A percentile compares a stretch with the other conserved stretches of the same genome.
Evolutionary conservation across 2,888 invertebrate genomes (phyloP).

Genomic region (Liposcelis brunnea): DNA sequence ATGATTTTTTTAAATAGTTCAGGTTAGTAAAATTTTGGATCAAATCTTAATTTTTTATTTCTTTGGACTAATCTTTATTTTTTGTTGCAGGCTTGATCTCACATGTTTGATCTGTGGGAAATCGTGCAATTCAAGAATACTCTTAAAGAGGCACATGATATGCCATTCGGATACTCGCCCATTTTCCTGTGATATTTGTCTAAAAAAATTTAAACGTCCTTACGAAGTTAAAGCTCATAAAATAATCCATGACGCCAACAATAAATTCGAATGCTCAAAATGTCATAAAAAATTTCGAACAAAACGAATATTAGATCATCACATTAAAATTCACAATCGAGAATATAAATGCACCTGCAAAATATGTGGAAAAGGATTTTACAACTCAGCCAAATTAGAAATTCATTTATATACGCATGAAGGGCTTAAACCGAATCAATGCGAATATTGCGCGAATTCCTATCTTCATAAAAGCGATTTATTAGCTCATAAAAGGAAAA

Average conservation of each 20-base stretch:
- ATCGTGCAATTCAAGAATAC: not conserved
- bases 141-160: not conserved
- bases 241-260: no score
- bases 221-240: no score
- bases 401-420: conserved; percentile 36
- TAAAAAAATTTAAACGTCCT: not conserved
- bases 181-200: conserved; percentile 3
- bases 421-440: conserved; percentile 20
- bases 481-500: conserved; percentile 21
- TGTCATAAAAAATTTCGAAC: no score
- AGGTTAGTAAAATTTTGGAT: no score
- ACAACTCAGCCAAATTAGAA: conserved; percentile 25
- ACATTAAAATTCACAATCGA: conserved; percentile 37
- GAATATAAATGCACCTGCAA: conserved; percentile 28
- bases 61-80: no score
- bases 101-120: not conserved
- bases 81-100: no score
- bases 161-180: not conserved
- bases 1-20: no score
- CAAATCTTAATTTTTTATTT: no score
- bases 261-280: no score
- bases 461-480: conserved; percentile 26
- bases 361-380: conserved; percentile 25
- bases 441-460: conserved; percentile 24
- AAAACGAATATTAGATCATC: conserved; percentile 18